These are phyloP conservation scores for Drosophila tsacasi DNA, from an alignment of 1,140 invertebrate genomes.

Conservation along the genomic window DNA sequence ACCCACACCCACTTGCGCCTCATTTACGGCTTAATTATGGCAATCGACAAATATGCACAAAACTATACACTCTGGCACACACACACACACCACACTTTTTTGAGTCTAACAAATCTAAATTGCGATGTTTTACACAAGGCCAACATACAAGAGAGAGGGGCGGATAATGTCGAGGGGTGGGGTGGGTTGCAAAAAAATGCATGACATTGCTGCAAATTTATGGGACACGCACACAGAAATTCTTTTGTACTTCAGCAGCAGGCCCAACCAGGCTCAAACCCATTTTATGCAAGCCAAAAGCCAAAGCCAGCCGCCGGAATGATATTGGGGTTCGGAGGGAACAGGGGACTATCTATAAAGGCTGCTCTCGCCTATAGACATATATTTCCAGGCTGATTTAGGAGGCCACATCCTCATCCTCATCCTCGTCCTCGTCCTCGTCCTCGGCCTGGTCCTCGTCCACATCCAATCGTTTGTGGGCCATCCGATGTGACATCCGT, in stretches of 20 bases:
- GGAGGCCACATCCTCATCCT: constrained; percentile 8
- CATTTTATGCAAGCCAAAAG: constrained; percentile 45
- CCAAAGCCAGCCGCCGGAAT: constrained; percentile 16
- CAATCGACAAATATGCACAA: constrained; percentile 76
- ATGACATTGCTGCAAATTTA: constrained; percentile 76
- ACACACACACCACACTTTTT: constrained; percentile 60
- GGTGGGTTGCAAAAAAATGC: constrained; percentile 47
- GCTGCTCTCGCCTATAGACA: neutral
- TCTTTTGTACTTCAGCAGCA: constrained; percentile 54
- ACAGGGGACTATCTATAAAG: neutral
- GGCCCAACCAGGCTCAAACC: constrained; percentile 26
- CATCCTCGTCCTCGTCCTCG: neutral
- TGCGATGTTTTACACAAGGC: constrained; percentile 55
- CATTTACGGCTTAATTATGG: constrained; percentile 81
- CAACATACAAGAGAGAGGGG: neutral
- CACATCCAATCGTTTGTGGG: constrained; percentile 61
- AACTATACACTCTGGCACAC: constrained; percentile 68
- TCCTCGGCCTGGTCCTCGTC: neutral
- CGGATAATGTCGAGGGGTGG: neutral
- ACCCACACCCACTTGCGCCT: constrained; percentile 14
- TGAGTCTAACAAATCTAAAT: constrained; percentile 51
- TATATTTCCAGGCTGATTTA: constrained; percentile 4
- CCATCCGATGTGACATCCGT: constrained; percentile 58
- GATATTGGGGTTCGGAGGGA: neutral
- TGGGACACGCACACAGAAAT: constrained; percentile 49